Evolutionary conservation across 2,888 invertebrate genomes (phyloP).

Genomic region (Drosophila robusta): DNA sequence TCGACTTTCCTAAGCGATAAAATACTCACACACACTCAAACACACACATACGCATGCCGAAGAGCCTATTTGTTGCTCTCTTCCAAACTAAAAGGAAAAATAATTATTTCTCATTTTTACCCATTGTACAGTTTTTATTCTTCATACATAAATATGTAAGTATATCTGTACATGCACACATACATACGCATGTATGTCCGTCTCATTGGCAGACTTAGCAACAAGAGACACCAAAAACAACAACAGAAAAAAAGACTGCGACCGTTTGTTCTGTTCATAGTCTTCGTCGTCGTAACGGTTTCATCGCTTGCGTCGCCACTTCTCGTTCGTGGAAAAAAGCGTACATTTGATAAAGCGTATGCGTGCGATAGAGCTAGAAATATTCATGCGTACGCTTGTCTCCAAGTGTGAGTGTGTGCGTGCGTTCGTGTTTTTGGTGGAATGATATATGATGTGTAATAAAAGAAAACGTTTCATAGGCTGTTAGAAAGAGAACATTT

Average conservation of each 20-base stretch:
- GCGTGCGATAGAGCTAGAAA: constrained; percentile 68
- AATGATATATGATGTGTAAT: constrained; percentile 67
- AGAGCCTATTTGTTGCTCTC: constrained; percentile 35
- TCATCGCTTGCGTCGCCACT: constrained; percentile 40
- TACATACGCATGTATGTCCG: constrained; percentile 10
- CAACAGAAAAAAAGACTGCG: constrained; percentile 36
- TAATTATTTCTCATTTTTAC: constrained; percentile 41
- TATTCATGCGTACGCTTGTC: constrained; percentile 34
- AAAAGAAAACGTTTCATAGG: constrained; percentile 63
- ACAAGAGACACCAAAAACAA: constrained; percentile 58
- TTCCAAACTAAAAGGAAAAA: constrained; percentile 25
- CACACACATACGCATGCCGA: neutral
- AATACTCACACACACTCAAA: constrained; percentile 8
- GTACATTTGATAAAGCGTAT: constrained; percentile 46
- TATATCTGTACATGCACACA: neutral
- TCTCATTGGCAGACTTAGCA: constrained; percentile 74
- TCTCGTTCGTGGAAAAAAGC: constrained; percentile 46
- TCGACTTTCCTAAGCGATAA: constrained; percentile 44
- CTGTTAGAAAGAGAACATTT: constrained; percentile 38
- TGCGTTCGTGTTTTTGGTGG: constrained; percentile 31
- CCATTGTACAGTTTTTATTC: constrained; percentile 69
- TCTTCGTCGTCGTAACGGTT: constrained; percentile 57
- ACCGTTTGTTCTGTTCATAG: constrained; percentile 46
- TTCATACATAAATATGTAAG: constrained; percentile 6
- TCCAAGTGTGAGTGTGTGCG: constrained; percentile 6